Percentiles rank a stretch among this genome's conserved stretches.
phyloP scores from a whole-genome alignment of 64 coral and sea anemone species.

The Trachythela sp. region DNA sequence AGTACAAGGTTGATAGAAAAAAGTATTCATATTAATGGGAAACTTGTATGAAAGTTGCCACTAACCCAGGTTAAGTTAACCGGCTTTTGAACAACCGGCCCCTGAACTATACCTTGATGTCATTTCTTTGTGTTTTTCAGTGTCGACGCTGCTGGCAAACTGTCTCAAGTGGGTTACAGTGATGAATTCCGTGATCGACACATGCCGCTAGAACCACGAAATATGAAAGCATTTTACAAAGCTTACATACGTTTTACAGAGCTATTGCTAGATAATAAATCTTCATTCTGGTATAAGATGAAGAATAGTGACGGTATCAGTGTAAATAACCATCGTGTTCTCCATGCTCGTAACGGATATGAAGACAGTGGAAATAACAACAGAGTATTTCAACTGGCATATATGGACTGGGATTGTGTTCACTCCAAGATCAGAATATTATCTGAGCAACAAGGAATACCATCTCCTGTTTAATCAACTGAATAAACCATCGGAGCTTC shows the following conservation, averaged over 20 bases:
- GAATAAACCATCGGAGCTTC: background rate
- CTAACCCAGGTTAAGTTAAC: too few relatives aligned
- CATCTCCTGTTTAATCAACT: background rate
- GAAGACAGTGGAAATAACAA: background rate
- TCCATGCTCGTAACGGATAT: constrained; percentile 4
- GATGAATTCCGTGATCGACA: constrained; percentile 20
- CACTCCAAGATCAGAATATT: constrained; percentile 9
- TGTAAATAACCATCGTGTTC: background rate
- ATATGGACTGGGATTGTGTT: constrained; percentile 7
- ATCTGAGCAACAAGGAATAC: background rate
- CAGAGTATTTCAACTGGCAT: background rate
- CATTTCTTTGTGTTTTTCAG: background rate
- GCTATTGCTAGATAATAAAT: background rate
- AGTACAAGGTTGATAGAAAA: too few relatives aligned
- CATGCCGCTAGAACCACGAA: background rate
- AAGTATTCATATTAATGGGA: too few relatives aligned
- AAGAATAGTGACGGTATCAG: background rate
- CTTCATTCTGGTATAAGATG: constrained; percentile 25
- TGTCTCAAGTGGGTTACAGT: constrained; percentile 19
- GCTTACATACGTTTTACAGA: constrained; percentile 8
- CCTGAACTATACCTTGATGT: too few relatives aligned
- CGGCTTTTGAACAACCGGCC: too few relatives aligned
- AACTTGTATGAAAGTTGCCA: too few relatives aligned
- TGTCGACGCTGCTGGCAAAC: background rate
- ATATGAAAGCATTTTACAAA: constrained; percentile 9